These are phyloP conservation scores for Carabus problematicus DNA, from an alignment of 2,888 invertebrate genomes.

Conservation along the genomic window DNA sequence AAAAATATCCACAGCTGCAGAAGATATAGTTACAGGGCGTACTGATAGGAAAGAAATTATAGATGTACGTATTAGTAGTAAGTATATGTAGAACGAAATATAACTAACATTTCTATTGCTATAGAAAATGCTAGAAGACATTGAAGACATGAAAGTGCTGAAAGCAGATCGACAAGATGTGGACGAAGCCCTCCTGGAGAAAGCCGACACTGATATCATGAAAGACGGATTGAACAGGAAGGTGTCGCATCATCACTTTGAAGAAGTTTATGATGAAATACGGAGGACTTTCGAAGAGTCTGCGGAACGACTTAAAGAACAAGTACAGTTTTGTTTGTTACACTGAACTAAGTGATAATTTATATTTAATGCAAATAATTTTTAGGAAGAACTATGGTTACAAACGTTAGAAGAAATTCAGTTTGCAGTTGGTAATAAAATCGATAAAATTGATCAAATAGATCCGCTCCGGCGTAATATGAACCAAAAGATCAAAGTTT, in stretches of 20 bases:
- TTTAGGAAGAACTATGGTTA: slow-evolving; percentile 69
- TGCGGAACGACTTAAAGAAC: slow-evolving; percentile 66
- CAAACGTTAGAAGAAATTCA: slow-evolving; percentile 73
- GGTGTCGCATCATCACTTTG: slow-evolving; percentile 76
- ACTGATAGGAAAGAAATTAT: no score
- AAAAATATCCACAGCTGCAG: no score
- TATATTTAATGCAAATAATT: background rate
- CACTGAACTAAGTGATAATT: background rate
- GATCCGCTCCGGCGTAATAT: slow-evolving; percentile 71
- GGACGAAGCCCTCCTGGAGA: slow-evolving; percentile 75
- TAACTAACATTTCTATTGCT: no score
- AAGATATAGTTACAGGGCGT: no score
- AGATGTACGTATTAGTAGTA: no score
- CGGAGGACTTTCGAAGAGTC: slow-evolving; percentile 70
- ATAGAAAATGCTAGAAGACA: slow-evolving; percentile 59
- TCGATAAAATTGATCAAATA: slow-evolving; percentile 69
- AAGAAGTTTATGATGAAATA: slow-evolving; percentile 72
- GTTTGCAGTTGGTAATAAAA: slow-evolving; percentile 69
- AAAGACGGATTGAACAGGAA: slow-evolving; percentile 63
- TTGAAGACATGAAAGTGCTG: slow-evolving; percentile 71
- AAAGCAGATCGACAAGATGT: slow-evolving; percentile 77
- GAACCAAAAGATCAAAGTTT: slow-evolving; percentile 64
- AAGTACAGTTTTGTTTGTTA: slow-evolving; percentile 56
- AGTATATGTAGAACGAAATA: no score
- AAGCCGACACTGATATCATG: slow-evolving; percentile 73